These are phyloP conservation scores for Elmis aenea DNA, from an alignment of 2,888 invertebrate species.

Conservation along the genomic window DNA sequence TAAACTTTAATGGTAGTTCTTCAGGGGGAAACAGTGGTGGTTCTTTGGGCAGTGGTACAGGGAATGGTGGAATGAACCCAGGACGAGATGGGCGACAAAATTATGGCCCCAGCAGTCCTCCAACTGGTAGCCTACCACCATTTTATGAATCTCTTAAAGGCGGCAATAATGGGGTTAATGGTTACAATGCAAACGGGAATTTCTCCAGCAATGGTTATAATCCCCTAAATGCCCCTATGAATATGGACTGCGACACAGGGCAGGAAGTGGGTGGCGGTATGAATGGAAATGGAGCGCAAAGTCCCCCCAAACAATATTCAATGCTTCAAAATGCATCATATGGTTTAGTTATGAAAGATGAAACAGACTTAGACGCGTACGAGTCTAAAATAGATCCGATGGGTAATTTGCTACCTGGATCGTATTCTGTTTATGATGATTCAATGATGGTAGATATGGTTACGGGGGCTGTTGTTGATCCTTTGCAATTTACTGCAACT, in stretches of 20 bases:
- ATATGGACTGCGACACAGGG: conserved; percentile 73
- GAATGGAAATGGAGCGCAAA: conserved; percentile 49
- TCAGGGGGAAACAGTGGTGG: conserved; percentile 56
- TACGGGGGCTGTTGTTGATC: conserved; percentile 70
- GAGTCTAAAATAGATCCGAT: conserved; percentile 67
- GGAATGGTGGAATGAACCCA: conserved; percentile 64
- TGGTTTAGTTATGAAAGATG: conserved; percentile 73
- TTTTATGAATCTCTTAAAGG: conserved; percentile 83
- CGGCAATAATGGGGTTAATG: conserved; percentile 64
- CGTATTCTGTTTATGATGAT: conserved; percentile 64
- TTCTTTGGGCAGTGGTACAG: conserved; percentile 54
- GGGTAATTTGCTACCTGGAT: conserved; percentile 56
- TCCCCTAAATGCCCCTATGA: conserved; percentile 62
- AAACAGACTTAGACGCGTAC: conserved; percentile 68
- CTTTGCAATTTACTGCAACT: conserved; percentile 76
- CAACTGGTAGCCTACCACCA: conserved; percentile 81
- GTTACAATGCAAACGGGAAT: conserved; percentile 63
- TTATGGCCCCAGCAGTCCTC: conserved; percentile 83
- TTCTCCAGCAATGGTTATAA: conserved; percentile 63
- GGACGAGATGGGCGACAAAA: conserved; percentile 80
- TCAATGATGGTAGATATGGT: conserved; percentile 83
- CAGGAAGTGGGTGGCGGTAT: conserved; percentile 53
- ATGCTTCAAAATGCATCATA: conserved; percentile 77
- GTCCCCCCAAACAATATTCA: conserved; percentile 65
- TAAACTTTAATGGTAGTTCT: conserved; percentile 43